phyloP scores from a whole-genome alignment of 2,797 vertebrate species.

The Megalops cyprinoides region DNA sequence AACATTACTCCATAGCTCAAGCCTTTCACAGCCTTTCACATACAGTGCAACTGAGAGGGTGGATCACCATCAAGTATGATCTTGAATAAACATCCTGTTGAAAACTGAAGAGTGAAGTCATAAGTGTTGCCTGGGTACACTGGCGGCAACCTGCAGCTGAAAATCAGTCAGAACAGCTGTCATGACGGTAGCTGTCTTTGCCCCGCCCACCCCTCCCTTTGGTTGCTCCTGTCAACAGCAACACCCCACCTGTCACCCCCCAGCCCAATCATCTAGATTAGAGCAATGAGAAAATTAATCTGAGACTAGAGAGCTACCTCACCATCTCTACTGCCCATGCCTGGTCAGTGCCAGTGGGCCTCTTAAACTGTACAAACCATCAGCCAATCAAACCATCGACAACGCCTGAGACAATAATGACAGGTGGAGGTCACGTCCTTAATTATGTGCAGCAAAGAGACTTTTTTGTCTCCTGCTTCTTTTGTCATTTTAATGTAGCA shows the following conservation, averaged over 20 bases:
- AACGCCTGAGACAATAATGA: neutral
- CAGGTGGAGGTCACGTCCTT: neutral
- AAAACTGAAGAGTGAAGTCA: too few relatives aligned
- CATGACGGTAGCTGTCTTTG: too few relatives aligned
- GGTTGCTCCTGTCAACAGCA: neutral
- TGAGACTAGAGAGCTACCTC: neutral
- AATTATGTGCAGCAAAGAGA: neutral
- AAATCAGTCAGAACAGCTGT: too few relatives aligned
- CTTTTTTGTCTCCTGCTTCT: neutral
- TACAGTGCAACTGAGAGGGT: too few relatives aligned
- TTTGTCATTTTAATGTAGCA: conserved; percentile 5
- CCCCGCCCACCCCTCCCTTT: too few relatives aligned
- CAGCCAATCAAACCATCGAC: neutral
- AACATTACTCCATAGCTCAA: too few relatives aligned
- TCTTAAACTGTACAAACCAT: neutral
- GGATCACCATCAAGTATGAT: too few relatives aligned
- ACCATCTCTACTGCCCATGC: neutral
- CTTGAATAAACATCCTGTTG: too few relatives aligned
- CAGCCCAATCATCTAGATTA: too few relatives aligned
- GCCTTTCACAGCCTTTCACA: too few relatives aligned
- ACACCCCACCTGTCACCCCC: neutral
- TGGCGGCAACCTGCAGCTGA: too few relatives aligned
- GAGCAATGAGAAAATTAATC: neutral
- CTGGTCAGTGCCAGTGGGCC: neutral
- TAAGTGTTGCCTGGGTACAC: too few relatives aligned